Evolutionary conservation across 1,140 invertebrate genomes (phyloP).

Genomic region (Habropoda laboriosa): DNA sequence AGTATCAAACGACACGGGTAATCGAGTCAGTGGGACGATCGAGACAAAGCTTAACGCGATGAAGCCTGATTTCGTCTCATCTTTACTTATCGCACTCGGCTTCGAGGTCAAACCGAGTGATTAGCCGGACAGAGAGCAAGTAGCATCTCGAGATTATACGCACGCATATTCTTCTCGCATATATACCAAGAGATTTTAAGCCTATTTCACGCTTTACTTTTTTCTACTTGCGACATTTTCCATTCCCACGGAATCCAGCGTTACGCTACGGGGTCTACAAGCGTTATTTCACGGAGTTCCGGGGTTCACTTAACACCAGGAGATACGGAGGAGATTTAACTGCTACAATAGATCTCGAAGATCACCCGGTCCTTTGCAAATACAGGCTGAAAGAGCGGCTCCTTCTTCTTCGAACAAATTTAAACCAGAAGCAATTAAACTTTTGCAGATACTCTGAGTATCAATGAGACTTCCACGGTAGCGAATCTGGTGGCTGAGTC

Average conservation of each 20-base stretch:
- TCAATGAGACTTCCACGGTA: conserved; percentile 64
- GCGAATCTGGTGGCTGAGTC: conserved; percentile 78
- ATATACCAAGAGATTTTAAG: neutral
- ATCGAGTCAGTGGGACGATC: conserved; percentile 7
- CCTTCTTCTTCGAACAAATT: neutral
- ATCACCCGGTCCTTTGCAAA: neutral
- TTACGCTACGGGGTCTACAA: neutral
- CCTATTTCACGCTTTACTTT: no score
- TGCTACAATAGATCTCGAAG: neutral
- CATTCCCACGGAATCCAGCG: neutral
- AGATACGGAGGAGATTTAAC: neutral
- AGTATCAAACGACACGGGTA: neutral
- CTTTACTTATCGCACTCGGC: neutral
- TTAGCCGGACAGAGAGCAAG: conserved; percentile 4
- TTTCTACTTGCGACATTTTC: neutral
- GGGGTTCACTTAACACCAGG: no score
- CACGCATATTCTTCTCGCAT: neutral
- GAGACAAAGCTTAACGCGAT: conserved; percentile 26
- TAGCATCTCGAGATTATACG: neutral
- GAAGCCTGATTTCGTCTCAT: conserved; percentile 15
- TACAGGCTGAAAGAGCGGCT: neutral
- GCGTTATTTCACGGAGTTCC: neutral
- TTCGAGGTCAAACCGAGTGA: conserved; percentile 26
- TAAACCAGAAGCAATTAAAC: neutral
- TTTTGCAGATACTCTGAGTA: conserved; percentile 75